These are phyloP conservation scores for Sturmia bella DNA, from an alignment of 2,888 invertebrate genomes.

Conservation along the genomic window DNA sequence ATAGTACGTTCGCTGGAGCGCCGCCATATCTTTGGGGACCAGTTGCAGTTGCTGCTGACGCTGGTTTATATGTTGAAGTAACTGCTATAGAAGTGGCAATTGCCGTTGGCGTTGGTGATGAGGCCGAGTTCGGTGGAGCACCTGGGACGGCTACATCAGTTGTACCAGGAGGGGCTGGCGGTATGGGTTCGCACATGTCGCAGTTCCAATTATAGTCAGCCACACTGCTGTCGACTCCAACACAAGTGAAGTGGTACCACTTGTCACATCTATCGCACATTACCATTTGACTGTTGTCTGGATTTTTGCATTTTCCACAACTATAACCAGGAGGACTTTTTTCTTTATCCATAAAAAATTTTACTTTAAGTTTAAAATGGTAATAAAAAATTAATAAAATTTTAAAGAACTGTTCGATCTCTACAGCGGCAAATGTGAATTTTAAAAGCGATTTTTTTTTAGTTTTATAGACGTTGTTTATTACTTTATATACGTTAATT, in stretches of 20 bases:
- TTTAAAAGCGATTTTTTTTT: conserved; percentile 39
- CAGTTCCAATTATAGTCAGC: conserved; percentile 36
- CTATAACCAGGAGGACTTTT: too few relatives aligned
- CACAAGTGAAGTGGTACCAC: conserved; percentile 25
- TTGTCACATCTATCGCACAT: conserved; percentile 26
- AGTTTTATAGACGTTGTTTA: too few relatives aligned
- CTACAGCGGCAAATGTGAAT: background rate
- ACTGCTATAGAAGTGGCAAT: background rate
- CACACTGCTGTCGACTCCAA: conserved; percentile 33
- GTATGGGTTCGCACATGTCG: conserved; percentile 8
- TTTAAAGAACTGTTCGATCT: background rate
- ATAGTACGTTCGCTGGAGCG: too few relatives aligned
- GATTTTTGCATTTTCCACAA: conserved; percentile 14
- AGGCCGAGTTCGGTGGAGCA: conserved; percentile 9
- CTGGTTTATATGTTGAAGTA: too few relatives aligned
- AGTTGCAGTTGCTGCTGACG: too few relatives aligned
- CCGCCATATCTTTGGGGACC: too few relatives aligned
- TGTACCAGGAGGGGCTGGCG: background rate
- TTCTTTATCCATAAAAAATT: too few relatives aligned
- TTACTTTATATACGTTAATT: conserved; percentile 51
- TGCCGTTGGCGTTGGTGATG: conserved; percentile 10
- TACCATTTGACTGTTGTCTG: conserved; percentile 12
- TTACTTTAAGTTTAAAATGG: too few relatives aligned
- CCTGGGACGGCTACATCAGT: background rate
- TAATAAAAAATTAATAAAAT: too few relatives aligned